These are phyloP conservation scores for Ophioninae sp. DNA, from an alignment of 2,888 invertebrate genomes.

Conservation along the genomic window DNA sequence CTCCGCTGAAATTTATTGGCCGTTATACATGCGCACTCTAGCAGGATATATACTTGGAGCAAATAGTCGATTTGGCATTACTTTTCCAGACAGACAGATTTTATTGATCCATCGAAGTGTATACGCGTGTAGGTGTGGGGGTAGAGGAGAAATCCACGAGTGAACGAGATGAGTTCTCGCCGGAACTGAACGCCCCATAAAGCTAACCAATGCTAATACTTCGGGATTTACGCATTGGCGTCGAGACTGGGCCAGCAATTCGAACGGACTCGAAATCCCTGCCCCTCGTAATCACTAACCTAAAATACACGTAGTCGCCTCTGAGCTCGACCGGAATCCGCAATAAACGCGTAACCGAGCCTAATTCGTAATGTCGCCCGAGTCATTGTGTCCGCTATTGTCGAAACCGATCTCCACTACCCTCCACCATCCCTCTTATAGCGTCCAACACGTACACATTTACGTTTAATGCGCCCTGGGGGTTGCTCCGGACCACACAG, in stretches of 20 bases:
- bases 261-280: conserved; percentile 16
- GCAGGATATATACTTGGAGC: conserved; percentile 47
- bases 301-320: conserved; percentile 70
- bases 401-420: conserved; percentile 63
- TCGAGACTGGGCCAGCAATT: conserved; percentile 65
- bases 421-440: conserved; percentile 15
- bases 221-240: conserved; percentile 78
- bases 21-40: conserved; percentile 4
- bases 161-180: conserved; percentile 69
- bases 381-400: conserved; percentile 72
- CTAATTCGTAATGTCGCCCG: conserved; percentile 79
- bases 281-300: not conserved
- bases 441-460: conserved; percentile 62
- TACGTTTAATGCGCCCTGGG: conserved; percentile 66
- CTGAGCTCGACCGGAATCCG: conserved; percentile 77
- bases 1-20: conserved; percentile 39
- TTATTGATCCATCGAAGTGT: conserved; percentile 74
- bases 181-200: conserved; percentile 84
- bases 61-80: conserved; percentile 78
- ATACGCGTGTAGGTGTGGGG: not conserved
- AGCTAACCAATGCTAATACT: conserved; percentile 85
- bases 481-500: conserved; percentile 71
- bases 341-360: conserved; percentile 80
- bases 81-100: conserved; percentile 78
- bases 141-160: conserved; percentile 35